These are phyloP conservation scores for Palythoa grandis DNA, from an alignment of 92 coral and sea anemone species.

Conservation along the genomic window DNA sequence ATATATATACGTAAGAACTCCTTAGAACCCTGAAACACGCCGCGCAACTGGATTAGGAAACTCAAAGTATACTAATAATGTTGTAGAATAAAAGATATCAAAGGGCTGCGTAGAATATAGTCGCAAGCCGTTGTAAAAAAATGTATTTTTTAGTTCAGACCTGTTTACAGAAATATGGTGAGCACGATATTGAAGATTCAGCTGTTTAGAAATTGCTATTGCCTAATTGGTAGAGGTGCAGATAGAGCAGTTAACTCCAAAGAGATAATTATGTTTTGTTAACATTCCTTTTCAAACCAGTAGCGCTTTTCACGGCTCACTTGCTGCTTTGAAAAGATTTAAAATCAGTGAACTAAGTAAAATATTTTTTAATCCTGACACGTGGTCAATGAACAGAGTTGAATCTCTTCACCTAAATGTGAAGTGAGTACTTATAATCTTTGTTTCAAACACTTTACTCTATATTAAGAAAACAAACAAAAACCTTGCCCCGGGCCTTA, in stretches of 20 bases:
- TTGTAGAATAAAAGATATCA: neutral
- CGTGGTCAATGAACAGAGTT: constrained; percentile 4
- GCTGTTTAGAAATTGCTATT: neutral
- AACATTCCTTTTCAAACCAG: neutral
- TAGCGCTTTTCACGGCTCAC: no score
- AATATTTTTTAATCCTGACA: neutral
- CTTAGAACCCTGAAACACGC: neutral
- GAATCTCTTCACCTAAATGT: neutral
- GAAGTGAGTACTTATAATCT: neutral
- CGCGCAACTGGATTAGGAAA: no score
- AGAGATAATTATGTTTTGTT: neutral
- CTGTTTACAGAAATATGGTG: neutral
- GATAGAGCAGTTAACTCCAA: neutral
- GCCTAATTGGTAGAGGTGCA: neutral
- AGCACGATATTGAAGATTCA: neutral
- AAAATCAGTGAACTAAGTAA: neutral
- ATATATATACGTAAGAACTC: neutral
- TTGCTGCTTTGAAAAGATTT: neutral
- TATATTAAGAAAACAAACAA: constrained; percentile 7
- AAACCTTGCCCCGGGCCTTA: constrained; percentile 27
- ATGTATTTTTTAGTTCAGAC: neutral
- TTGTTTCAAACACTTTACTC: neutral
- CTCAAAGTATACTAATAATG: no score
- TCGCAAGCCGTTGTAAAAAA: neutral
- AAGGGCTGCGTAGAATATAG: neutral